A percentile compares a stretch with the other conserved stretches of the same genome.
phyloP scores from a whole-genome alignment of 2,888 invertebrate species.

The Rhingia campestris region DNA sequence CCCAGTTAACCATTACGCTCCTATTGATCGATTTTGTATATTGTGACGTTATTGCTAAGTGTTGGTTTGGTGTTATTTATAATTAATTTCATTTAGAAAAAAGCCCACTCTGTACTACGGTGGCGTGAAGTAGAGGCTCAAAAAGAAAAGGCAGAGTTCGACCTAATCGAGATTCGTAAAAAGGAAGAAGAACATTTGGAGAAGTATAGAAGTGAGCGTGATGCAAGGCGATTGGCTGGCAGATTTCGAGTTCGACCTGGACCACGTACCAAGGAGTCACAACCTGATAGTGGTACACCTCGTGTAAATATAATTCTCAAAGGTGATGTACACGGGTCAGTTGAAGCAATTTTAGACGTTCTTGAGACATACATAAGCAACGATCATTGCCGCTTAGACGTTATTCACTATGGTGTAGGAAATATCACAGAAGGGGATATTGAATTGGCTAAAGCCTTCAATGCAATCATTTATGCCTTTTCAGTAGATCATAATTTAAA shows the following conservation, averaged over 20 bases:
- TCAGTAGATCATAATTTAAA: conserved; percentile 87
- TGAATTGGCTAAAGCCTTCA: conserved; percentile 89
- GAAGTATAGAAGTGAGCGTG: conserved; percentile 86
- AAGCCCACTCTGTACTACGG: conserved; percentile 87
- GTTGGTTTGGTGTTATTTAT: neutral
- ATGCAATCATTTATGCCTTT: conserved; percentile 94
- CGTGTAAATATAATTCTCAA: conserved; percentile 86
- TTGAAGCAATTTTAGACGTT: conserved; percentile 96
- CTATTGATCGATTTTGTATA: too few species aligned
- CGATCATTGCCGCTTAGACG: conserved; percentile 88
- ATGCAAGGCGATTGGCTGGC: conserved; percentile 86
- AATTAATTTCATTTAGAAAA: conserved; percentile 83
- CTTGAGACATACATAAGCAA: conserved; percentile 92
- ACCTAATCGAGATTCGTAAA: conserved; percentile 85
- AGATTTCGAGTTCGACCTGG: conserved; percentile 85
- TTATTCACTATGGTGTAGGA: conserved; percentile 96
- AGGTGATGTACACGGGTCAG: conserved; percentile 97
- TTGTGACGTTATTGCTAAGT: too few species aligned
- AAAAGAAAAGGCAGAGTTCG: conserved; percentile 86
- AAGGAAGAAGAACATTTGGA: conserved; percentile 87
- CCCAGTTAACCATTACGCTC: too few species aligned
- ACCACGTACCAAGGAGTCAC: conserved; percentile 85
- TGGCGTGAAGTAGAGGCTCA: conserved; percentile 86
- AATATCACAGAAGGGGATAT: conserved; percentile 92
- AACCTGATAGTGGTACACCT: conserved; percentile 84